phyloP scores from a whole-genome alignment of 2,113 vertebrate genomes.

The Hydropotes inermis region DNA sequence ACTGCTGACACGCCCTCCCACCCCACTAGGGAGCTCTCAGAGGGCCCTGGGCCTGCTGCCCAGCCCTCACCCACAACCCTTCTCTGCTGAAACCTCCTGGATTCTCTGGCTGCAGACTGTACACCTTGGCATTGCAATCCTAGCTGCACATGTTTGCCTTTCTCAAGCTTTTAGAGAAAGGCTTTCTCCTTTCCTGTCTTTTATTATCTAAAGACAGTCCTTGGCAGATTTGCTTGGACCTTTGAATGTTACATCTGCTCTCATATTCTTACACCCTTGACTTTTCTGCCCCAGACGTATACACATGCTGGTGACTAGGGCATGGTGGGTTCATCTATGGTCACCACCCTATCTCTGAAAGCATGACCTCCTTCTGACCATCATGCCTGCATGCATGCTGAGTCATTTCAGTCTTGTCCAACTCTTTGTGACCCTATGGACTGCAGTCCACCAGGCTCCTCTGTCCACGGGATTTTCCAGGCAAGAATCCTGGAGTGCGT shows the following conservation, averaged over 20 bases:
- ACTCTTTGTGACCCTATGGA: neutral
- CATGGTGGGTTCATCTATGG: neutral
- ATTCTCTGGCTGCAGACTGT: neutral
- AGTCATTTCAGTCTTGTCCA: neutral
- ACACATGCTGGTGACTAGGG: neutral
- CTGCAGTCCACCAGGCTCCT: neutral
- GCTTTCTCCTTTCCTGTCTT: neutral
- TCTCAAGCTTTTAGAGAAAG: neutral
- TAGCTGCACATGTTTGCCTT: neutral
- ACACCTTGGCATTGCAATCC: neutral
- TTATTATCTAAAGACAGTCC: neutral
- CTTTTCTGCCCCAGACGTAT: neutral
- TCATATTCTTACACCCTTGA: neutral
- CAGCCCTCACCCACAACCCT: neutral
- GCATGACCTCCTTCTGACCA: neutral
- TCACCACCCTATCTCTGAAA: neutral
- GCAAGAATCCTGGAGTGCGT: neutral
- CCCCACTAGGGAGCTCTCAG: neutral
- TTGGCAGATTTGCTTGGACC: neutral
- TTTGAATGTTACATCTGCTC: neutral
- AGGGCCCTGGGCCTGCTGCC: neutral
- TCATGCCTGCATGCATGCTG: neutral
- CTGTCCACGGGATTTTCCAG: neutral
- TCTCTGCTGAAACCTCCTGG: neutral
- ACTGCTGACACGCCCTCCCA: accelerated